phyloP scores from a whole-genome alignment of 1,140 invertebrate species.

The Lepidurus packardi region DNA sequence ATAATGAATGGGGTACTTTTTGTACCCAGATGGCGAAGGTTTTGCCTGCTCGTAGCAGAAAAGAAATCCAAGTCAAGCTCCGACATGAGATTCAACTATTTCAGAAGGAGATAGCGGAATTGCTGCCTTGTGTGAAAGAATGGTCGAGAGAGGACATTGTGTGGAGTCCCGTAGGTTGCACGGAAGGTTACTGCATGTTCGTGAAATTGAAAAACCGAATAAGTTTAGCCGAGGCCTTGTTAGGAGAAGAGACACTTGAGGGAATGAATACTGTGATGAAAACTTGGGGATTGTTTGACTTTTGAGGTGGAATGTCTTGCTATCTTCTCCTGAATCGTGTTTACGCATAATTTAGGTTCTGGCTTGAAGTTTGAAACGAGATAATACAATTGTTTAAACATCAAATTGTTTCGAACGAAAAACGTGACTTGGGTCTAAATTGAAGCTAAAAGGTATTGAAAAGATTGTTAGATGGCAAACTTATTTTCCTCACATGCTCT shows the following conservation, averaged over 20 bases:
- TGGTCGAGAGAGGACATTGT: background rate
- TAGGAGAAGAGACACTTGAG: background rate
- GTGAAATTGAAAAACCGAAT: constrained; percentile 15
- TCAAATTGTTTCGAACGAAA: background rate
- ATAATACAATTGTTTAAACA: background rate
- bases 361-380: background rate
- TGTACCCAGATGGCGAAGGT: background rate
- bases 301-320: background rate
- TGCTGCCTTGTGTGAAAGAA: background rate
- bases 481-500: too few relatives aligned
- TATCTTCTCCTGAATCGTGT: background rate
- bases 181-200: background rate
- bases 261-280: constrained; percentile 14
- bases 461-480: too few relatives aligned
- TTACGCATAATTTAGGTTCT: constrained; percentile 22
- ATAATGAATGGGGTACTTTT: constrained; percentile 4
- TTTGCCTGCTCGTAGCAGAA: background rate
- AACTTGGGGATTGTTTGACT: background rate
- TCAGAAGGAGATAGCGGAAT: background rate
- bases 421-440: background rate
- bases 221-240: constrained; percentile 6
- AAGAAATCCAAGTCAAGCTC: background rate
- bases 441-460: too few relatives aligned
- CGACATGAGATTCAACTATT: background rate
- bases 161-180: background rate